Evolutionary conservation across 2,113 vertebrate species (phyloP), one percentile per base, ranked within the genome.

Genomic region (Chaetorhynchus papuensis): DNA sequence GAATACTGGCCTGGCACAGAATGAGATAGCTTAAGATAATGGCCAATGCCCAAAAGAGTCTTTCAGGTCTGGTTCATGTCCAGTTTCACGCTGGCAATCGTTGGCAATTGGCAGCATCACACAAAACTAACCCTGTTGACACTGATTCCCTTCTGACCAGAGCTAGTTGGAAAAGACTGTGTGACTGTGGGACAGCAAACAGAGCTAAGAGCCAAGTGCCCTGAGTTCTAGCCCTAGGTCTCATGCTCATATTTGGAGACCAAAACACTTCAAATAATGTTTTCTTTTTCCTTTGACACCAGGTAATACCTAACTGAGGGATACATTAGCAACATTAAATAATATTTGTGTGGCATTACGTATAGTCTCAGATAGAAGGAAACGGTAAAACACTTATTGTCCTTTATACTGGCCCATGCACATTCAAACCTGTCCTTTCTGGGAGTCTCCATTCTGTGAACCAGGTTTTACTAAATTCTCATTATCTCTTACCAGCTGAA

Each of bases 401-500:
- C 24, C 23, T 69, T 83, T 26, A 59, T 35, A 47, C 4, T 60
- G 35, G 19, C 5, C 37, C 30, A 15, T 6, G 18, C 2, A 23
- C n/a, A 54, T 60, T 60, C 27, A 78, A 61, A 41, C 10, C 11
- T 64, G 10, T 16, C 5, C 9, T 53, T 86, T 87, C 24, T 64
- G 42, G 7, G 15, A 69, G 16, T 47, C 28, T 63, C 71, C 6
- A 0, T 77, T 31, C 12, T 7, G 66, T 56, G 27, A 66, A 57
- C 5, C 2, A 64, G 7, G 2, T 42, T 59, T 91, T n/a, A 82
- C 24, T 83, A 74, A 75, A 37, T 60, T 75, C 16, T 27, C 8
- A 23, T 83, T 69, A 11, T 74, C 35, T 85, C 23, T 94, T 59
- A 41, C 4, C 41, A 89, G 87, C 23, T 54, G 94, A 95, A 74